phyloP scores from a whole-genome alignment of 2,113 vertebrate species.

The Tretioscincus oriximinensis region DNA sequence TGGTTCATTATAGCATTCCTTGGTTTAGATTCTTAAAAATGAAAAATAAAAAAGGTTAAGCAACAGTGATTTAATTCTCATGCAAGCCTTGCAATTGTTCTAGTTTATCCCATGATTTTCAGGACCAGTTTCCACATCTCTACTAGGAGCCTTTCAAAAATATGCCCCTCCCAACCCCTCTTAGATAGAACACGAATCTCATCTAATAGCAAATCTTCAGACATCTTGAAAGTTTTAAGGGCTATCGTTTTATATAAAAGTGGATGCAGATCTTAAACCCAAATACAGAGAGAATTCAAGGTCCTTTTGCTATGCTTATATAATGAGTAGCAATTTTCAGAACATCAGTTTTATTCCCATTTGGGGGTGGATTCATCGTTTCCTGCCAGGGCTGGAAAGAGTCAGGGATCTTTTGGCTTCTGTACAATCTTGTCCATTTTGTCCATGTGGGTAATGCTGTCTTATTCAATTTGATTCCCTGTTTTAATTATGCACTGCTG shows the following conservation, averaged over 20 bases:
- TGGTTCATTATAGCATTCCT: too few relatives aligned
- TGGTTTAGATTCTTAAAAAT: too few relatives aligned
- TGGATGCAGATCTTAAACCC: slow-evolving; percentile 25
- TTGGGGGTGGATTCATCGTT: background rate
- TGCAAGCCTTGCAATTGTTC: too few relatives aligned
- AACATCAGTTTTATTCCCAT: background rate
- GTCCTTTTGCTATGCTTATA: background rate
- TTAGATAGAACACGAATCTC: background rate
- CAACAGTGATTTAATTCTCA: too few relatives aligned
- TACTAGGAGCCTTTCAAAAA: background rate
- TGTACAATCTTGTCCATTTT: background rate
- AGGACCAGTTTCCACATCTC: background rate
- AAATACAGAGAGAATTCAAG: background rate
- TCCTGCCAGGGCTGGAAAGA: background rate
- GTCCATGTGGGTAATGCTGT: background rate
- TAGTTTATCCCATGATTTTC: too few relatives aligned
- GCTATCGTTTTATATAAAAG: background rate
- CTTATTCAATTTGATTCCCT: background rate
- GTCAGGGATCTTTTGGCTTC: background rate
- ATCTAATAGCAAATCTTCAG: slow-evolving; percentile 53
- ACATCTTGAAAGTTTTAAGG: slow-evolving; percentile 32
- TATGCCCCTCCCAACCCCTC: too few relatives aligned
- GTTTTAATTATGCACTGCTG: slow-evolving; percentile 23
- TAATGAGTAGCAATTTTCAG: background rate
- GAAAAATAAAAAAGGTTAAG: too few relatives aligned